Evolutionary conservation across 2,888 invertebrate species (phyloP).

Genomic region (Hypomecis punctinalis): DNA sequence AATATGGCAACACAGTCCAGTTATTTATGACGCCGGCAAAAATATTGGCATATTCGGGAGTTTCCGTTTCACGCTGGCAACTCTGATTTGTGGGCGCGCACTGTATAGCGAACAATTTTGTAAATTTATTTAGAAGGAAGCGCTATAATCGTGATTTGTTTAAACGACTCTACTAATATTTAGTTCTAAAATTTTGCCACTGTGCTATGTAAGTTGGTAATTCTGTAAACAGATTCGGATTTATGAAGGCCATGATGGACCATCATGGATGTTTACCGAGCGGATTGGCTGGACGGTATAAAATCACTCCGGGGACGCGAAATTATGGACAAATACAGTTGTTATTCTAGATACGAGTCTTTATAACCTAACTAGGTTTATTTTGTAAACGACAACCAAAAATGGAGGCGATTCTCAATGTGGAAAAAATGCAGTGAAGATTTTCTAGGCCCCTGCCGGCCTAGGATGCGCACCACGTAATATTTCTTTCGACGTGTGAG

Average conservation of each 20-base stretch:
- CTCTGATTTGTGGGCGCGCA: slow-evolving; percentile 48
- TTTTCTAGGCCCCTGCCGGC: no score
- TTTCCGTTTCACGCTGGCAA: slow-evolving; percentile 48
- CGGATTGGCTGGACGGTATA: slow-evolving; percentile 5
- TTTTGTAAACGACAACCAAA: neutral
- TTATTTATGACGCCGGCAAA: slow-evolving; percentile 49
- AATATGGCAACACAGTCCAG: slow-evolving; percentile 44
- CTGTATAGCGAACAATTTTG: neutral
- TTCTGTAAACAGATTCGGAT: slow-evolving; percentile 36
- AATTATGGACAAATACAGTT: neutral
- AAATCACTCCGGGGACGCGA: neutral
- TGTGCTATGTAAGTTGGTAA: neutral
- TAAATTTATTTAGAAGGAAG: neutral
- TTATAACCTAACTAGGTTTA: neutral
- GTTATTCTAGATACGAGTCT: neutral
- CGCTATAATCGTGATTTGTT: neutral
- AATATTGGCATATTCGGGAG: slow-evolving; percentile 54
- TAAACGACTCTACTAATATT: no score
- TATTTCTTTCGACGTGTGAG: no score
- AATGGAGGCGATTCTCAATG: no score
- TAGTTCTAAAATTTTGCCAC: neutral
- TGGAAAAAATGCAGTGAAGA: no score
- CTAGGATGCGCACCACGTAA: no score
- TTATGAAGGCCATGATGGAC: slow-evolving; percentile 36
- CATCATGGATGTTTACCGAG: slow-evolving; percentile 23